Percentiles rank a stretch among this genome's conserved stretches.
Conservation (phyloP, 1,140 invertebrate species). For the Harlomillsia oculata region DNA sequence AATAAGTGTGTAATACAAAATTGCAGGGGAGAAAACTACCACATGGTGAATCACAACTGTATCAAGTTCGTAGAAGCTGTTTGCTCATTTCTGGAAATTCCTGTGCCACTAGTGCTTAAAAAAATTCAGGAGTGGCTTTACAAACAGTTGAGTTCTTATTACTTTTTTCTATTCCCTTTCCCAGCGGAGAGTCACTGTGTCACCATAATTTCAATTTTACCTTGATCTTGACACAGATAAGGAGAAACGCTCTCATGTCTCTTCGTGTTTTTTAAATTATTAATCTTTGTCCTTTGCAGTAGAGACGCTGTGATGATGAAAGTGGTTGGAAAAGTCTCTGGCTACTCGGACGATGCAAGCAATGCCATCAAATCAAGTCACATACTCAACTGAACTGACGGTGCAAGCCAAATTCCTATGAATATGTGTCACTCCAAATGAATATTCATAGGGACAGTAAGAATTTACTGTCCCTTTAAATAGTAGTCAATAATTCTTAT, state of each 20-base stretch:
- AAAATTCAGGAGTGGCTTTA: constrained; percentile 21
- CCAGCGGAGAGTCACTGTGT: too few relatives aligned
- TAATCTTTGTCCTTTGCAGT: background rate
- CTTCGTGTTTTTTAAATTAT: background rate
- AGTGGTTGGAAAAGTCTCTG: constrained; percentile 11
- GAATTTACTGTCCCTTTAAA: too few relatives aligned
- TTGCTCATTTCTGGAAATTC: constrained; percentile 20
- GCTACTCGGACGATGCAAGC: constrained; percentile 11
- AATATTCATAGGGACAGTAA: too few relatives aligned
- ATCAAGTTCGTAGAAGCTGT: constrained; percentile 19
- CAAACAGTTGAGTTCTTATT: constrained; percentile 12
- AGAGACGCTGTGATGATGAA: constrained; percentile 14
- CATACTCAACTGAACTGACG: too few relatives aligned
- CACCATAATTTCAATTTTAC: too few relatives aligned
- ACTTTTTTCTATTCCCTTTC: background rate
- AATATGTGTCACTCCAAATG: too few relatives aligned
- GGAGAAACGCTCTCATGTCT: background rate
- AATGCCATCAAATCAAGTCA: too few relatives aligned
- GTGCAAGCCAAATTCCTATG: too few relatives aligned
- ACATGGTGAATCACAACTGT: constrained; percentile 25
- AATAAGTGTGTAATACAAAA: too few relatives aligned
- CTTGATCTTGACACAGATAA: too few relatives aligned
- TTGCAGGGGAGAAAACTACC: constrained; percentile 19
- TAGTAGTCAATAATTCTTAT: too few relatives aligned
- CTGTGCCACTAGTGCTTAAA: constrained; percentile 9